phyloP scores from a whole-genome alignment of 2,113 vertebrate species.

The Pomatorhinus ruficollis region DNA sequence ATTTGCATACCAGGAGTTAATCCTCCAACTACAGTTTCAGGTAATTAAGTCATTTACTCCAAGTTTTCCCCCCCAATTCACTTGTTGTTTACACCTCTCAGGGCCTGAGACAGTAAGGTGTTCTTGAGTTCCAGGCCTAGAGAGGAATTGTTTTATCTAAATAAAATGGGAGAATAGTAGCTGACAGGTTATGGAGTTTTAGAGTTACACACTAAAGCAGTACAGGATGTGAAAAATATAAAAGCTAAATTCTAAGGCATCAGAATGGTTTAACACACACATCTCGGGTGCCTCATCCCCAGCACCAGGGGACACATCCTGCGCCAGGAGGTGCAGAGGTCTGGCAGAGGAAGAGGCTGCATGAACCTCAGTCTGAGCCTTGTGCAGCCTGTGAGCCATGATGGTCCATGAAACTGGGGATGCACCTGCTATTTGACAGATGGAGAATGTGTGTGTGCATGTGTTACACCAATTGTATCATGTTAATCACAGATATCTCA shows the following conservation, averaged over 20 bases:
- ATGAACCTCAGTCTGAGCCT: not conserved
- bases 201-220: too few relatives aligned
- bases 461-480: not conserved
- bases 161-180: not conserved
- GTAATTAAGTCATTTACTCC: not conserved
- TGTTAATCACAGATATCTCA: not conserved
- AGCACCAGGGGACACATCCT: not conserved
- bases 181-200: not conserved
- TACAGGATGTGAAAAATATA: not conserved
- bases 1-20: not conserved
- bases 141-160: not conserved
- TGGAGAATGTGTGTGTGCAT: not conserved
- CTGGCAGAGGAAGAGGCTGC: not conserved
- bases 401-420: not conserved
- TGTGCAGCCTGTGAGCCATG: fast-evolving
- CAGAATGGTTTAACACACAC: fast-evolving
- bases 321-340: not conserved
- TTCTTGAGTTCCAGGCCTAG: not conserved
- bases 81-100: not conserved
- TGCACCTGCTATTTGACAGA: fast-evolving
- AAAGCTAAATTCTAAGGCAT: not conserved
- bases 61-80: not conserved
- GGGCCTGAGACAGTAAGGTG: not conserved
- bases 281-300: not conserved
- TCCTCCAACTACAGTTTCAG: not conserved